Conservation (phyloP, 2,888 invertebrate genomes). For the Notodromas monacha region DNA sequence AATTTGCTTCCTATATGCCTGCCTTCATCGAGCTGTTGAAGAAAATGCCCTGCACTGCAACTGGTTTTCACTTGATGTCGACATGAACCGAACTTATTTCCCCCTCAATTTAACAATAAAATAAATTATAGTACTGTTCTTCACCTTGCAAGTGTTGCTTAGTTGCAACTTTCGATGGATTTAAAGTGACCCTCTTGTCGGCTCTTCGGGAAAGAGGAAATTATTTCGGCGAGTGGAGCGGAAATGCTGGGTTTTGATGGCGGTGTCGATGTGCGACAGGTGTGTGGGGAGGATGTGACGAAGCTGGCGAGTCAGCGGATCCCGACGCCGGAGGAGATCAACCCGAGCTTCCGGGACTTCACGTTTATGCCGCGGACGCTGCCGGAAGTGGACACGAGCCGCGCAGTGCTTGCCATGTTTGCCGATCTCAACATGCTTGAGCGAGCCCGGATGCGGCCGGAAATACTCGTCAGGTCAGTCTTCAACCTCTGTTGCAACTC, state of each 20-base stretch:
- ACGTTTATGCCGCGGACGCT: conserved; percentile 14
- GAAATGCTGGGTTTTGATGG: neutral
- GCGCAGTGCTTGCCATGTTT: conserved; percentile 31
- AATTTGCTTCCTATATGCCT: too few relatives aligned
- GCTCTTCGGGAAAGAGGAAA: neutral
- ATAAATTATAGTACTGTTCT: too few relatives aligned
- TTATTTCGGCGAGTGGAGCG: neutral
- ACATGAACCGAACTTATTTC: too few relatives aligned
- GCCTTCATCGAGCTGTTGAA: too few relatives aligned
- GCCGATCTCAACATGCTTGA: conserved; percentile 31
- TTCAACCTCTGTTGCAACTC: too few relatives aligned
- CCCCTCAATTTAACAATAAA: too few relatives aligned
- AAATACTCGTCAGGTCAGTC: conserved; percentile 25
- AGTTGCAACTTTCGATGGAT: too few relatives aligned
- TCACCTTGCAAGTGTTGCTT: too few relatives aligned
- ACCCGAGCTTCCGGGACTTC: conserved; percentile 14
- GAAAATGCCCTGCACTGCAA: too few relatives aligned
- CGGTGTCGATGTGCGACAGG: too few relatives aligned
- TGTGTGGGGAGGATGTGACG: neutral
- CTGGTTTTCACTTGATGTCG: too few relatives aligned
- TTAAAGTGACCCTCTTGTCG: neutral
- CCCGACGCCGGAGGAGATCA: neutral
- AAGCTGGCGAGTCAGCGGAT: neutral
- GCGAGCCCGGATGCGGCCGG: conserved; percentile 29
- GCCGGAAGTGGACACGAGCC: conserved; percentile 12